Base-by-base conservation (phyloP, 1,140 invertebrate species). In the Bombus breviceps region DNA sequence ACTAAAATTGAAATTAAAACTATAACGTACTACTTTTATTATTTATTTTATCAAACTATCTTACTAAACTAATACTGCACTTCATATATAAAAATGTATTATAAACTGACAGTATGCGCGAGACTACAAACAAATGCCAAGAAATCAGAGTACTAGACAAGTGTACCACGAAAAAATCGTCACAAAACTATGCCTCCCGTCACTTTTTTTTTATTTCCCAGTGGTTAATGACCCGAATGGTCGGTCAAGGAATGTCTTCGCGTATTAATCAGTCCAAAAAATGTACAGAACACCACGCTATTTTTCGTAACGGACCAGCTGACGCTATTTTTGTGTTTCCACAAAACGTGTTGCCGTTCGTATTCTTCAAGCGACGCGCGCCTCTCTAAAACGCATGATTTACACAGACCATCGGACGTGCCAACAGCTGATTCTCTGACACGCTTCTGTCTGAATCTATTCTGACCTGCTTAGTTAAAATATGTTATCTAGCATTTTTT, bases 191-290 rank as follows among this genome's bases (percentile, higher is more conserved):
- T 69, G 32, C 9, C 18, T 32, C 53, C 28, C 41, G 28, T 86
- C 68, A 62, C 59, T 88, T 89, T 73, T 72, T 80, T 2, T 59
- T 59, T 10, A 87, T 66, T 87, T 87, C 74, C 68, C 85, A 69
- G 43, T 87, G 88, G 68, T 90, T 90, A 89, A 89, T 53, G 88
- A 90, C 85, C 87, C 32, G 47, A 72, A 22, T 22, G 59, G 13
- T 43, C 32, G 73, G 32, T 39, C 41, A 59, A 81, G 75, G 88
- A 78, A 90, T 85, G 62, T 74, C 43, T 53, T 43, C 59, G 83
- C 85, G 53, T 71, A 79, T 83, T 89, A 89, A 89, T 89, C 88
- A 83, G 85, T 77, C 80, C 84, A 83, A 84, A 89, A 89, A 86
- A 86, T 64, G 72, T 77, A 89, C 76, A 86, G 87, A 90, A 77